Evolutionary conservation across 2,797 vertebrate genomes (phyloP).

Genomic region (Falco berigora): DNA sequence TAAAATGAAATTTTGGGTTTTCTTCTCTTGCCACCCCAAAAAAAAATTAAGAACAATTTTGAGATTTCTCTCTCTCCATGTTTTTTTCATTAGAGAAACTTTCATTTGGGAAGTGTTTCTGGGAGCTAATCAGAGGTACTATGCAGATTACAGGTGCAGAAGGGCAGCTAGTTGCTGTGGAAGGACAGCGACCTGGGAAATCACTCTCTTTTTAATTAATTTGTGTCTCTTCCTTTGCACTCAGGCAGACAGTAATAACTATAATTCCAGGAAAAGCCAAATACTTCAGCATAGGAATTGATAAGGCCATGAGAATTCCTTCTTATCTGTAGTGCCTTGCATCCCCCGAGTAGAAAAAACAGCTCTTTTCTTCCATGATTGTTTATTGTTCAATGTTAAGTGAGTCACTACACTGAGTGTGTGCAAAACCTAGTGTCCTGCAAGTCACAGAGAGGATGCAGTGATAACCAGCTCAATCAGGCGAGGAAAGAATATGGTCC

Average conservation of each 20-base stretch:
- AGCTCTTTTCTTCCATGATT: not conserved
- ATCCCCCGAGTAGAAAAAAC: not conserved
- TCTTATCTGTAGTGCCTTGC: not conserved
- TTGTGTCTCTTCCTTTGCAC: not conserved
- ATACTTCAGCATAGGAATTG: not conserved
- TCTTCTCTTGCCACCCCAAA: not conserved
- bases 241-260: not conserved
- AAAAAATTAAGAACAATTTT: not conserved
- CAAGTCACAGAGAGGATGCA: not conserved
- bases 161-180: not conserved
- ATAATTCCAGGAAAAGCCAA: not conserved
- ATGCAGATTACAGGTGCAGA: not conserved
- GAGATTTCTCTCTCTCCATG: not conserved
- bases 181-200: not conserved
- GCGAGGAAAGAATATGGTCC: not conserved
- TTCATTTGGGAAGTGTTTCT: not conserved
- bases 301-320: not conserved
- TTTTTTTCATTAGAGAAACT: not conserved
- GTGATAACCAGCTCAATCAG: not conserved
- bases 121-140: not conserved
- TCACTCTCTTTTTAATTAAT: not conserved
- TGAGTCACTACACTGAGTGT: not conserved
- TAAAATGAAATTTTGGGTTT: not conserved
- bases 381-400: not conserved
- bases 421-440: not conserved